These are phyloP conservation scores for Notechis scutatus DNA, from an alignment of 2,113 vertebrate genomes.

Conservation along the genomic window DNA sequence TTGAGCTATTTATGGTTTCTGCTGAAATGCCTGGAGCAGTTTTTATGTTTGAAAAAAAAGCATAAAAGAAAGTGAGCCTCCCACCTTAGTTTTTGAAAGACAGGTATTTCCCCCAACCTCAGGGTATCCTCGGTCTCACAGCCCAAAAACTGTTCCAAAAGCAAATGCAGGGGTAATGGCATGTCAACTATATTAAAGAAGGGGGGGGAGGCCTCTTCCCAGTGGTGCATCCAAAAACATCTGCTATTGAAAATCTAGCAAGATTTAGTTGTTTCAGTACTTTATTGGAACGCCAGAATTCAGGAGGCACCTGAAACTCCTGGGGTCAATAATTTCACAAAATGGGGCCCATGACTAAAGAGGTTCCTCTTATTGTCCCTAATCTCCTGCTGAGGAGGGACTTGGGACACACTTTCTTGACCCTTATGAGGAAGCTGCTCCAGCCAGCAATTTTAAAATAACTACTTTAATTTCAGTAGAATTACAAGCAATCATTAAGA, in stretches of 20 bases:
- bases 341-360: background rate
- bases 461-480: background rate
- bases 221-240: background rate
- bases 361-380: background rate
- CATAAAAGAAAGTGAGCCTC: background rate
- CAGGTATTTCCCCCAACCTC: background rate
- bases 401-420: background rate
- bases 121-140: background rate
- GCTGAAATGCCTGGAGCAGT: background rate
- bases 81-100: background rate
- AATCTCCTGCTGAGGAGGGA: background rate
- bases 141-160: background rate
- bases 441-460: background rate
- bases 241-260: background rate
- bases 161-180: background rate
- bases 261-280: background rate
- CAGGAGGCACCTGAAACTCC: background rate
- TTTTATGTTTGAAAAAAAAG: background rate
- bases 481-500: background rate
- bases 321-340: background rate
- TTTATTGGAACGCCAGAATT: background rate
- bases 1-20: background rate
- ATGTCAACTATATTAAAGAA: background rate
- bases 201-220: background rate
- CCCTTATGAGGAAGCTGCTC: background rate